Evolutionary conservation across 1,140 invertebrate species (phyloP), one percentile per base, ranked within the genome.

Genomic region (Caenorhabditis briggsae): DNA sequence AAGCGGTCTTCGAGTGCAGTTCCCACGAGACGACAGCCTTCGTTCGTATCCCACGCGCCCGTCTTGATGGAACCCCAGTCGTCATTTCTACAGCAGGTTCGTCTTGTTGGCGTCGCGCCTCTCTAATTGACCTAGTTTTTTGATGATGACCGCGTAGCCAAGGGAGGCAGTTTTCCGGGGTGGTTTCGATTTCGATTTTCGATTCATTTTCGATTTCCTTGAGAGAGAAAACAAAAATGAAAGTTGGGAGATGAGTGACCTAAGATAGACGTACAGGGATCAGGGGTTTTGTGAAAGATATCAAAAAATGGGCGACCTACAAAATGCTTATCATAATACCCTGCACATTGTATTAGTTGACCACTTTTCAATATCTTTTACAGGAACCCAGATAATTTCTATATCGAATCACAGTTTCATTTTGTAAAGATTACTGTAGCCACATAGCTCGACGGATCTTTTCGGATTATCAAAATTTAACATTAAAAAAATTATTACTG

Each of bases 41-140:
- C 88, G 88, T 92, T n/a, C 86, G 91, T 64, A 92, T 92, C 74
- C 89, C 92, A 20, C 87, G 91, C 23, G 92, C 91, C 46, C 87
- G 91, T 61, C 88, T 92, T 7, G 91, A 89, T 74, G 92, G 91
- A 82, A 92, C 91, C 20, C 91, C 91, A 14, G 90, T 92, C 46
- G 89, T 89, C 82, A 87, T 92, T 55, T 92, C 91, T 23, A 92
- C 91, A 12, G 91, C 91, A 43, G 91, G 86, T 87, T 48, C 16
- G 86, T 70, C 33, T 61, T 53, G 18, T 84, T 16, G 18, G 23
- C 33, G 33, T 50, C 14, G 16, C 58, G 53, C 20, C 20, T 83
- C 33, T 59, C 16, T 59, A 83, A 59, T 58, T 83, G 55, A 59
- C 82, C 55, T 46, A 83, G 82, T 58, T 83, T 83, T 48, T 25